Conservation (phyloP, 2,113 vertebrate species). For the Grallaria varia region DNA sequence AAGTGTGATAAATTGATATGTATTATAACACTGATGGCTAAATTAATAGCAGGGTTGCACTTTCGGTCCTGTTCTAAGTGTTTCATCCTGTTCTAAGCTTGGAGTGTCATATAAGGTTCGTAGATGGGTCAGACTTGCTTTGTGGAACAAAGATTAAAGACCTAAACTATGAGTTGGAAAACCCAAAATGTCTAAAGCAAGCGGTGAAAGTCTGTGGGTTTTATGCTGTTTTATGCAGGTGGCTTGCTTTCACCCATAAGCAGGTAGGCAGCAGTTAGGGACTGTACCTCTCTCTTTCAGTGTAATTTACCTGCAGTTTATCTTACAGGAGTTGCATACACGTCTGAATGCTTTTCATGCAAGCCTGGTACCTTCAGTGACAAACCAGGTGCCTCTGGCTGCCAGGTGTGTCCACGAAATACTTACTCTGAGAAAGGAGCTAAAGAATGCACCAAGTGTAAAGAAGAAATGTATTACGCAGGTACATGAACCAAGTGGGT, state of each 20-base stretch:
- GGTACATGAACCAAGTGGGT: slow-evolving; percentile 62
- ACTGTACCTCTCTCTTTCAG: not conserved
- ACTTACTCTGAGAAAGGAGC: slow-evolving; percentile 89
- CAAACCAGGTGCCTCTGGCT: slow-evolving; percentile 83
- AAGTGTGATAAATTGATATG: not conserved
- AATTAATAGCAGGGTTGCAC: not conserved
- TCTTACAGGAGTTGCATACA: slow-evolving; percentile 90
- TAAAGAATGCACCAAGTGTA: slow-evolving; percentile 86
- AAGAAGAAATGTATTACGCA: slow-evolving; percentile 83
- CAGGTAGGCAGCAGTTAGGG: not conserved
- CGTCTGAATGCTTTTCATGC: slow-evolving; percentile 93
- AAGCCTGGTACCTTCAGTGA: slow-evolving; percentile 90
- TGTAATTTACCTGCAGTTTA: not conserved
- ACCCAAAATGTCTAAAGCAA: not conserved
- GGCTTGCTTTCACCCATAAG: not conserved
- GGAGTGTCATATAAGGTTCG: not conserved
- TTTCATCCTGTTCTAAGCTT: not conserved
- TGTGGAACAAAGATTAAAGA: not conserved
- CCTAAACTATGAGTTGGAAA: not conserved
- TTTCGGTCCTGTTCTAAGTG: not conserved
- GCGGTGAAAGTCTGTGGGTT: not conserved
- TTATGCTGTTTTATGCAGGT: not conserved
- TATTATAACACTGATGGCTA: not conserved
- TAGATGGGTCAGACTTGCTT: not conserved
- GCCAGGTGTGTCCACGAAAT: slow-evolving; percentile 86